Conservation (phyloP, 2,888 invertebrate genomes). For the Drosophila macrospina region DNA sequence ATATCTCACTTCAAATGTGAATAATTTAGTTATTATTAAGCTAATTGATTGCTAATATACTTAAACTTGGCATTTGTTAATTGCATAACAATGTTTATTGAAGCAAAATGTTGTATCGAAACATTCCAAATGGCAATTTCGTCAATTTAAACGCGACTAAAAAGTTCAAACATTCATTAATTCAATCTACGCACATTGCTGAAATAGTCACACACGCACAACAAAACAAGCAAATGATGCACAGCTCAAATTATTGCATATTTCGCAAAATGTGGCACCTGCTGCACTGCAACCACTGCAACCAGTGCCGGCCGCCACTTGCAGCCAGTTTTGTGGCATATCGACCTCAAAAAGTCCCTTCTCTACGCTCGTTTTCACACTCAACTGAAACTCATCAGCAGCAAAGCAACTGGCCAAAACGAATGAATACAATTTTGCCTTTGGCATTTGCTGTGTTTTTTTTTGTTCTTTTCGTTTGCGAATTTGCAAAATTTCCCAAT, state of each 20-base stretch:
- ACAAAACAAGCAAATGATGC: constrained; percentile 27
- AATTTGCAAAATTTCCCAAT: constrained; percentile 43
- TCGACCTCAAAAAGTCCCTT: constrained; percentile 3
- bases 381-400: constrained; percentile 32
- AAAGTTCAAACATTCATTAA: constrained; percentile 65
- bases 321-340: not conserved
- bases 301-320: too few relatives aligned
- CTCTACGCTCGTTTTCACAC: constrained; percentile 12
- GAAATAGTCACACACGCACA: constrained; percentile 46
- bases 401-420: constrained; percentile 41
- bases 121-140: constrained; percentile 3
- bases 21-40: not conserved
- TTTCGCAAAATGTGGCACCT: constrained; percentile 36
- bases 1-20: not conserved
- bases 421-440: constrained; percentile 45
- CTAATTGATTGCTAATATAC: not conserved
- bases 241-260: constrained; percentile 46
- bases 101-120: not conserved
- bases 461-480: constrained; percentile 13
- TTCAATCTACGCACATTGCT: constrained; percentile 77
- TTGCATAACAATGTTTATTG: not conserved
- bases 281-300: too few relatives aligned
- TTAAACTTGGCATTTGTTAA: not conserved
- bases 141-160: constrained; percentile 41
- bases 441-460: constrained; percentile 39